A percentile compares a stretch with the other conserved stretches of the same genome.
phyloP scores from a whole-genome alignment of 2,113 vertebrate species.

The Apteryx owenii region DNA sequence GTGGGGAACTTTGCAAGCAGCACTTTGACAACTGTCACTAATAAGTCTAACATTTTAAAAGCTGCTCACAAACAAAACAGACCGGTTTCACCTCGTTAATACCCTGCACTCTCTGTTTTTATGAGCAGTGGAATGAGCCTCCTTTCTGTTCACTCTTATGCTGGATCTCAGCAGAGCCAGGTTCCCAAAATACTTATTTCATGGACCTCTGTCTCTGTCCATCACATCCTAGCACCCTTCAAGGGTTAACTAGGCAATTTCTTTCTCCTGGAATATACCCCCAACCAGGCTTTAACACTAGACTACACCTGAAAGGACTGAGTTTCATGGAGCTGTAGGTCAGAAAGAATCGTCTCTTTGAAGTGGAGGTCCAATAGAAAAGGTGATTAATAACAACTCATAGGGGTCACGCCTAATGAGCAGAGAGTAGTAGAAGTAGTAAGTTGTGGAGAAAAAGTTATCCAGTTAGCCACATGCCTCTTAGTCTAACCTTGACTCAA shows the following conservation, averaged over 20 bases:
- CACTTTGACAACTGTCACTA: conserved; percentile 67
- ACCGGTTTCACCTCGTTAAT: not conserved
- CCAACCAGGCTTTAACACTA: not conserved
- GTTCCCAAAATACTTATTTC: not conserved
- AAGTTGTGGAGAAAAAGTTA: not conserved
- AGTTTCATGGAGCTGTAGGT: not conserved
- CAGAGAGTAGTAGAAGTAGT: not conserved
- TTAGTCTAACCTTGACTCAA: conserved; percentile 18
- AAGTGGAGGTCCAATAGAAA: not conserved
- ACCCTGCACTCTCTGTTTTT: not conserved
- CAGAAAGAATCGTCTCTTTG: not conserved
- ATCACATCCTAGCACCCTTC: not conserved
- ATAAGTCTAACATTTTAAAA: conserved; percentile 62
- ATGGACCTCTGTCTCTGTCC: not conserved
- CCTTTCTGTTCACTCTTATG: not conserved
- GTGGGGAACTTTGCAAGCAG: conserved; percentile 62
- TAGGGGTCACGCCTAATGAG: not conserved
- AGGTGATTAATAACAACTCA: not conserved
- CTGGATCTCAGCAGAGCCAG: not conserved
- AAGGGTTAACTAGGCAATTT: not conserved
- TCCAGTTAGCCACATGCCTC: not conserved
- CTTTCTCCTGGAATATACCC: not conserved
- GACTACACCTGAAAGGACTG: not conserved
- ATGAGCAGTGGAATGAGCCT: not conserved
- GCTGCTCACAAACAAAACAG: conserved; percentile 54